Evolutionary conservation across 1,140 invertebrate species (phyloP), one percentile per base, ranked within the genome.

Genomic region (Formica selysi): DNA sequence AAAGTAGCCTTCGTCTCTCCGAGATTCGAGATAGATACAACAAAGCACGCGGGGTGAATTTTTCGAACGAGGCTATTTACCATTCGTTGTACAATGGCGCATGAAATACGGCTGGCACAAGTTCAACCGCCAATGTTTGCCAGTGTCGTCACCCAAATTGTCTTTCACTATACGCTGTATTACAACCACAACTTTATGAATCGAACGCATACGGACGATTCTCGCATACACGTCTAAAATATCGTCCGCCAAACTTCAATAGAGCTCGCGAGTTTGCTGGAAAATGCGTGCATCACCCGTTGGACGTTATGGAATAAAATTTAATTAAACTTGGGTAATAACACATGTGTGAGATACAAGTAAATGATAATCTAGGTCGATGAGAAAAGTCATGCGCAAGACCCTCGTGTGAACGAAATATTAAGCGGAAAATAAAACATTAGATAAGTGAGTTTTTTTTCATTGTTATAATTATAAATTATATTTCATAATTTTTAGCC

Each of bases 31-130:
- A 83, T 44, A 61, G 79, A 74, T 74, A 83, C 79, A 59, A 26
- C 7, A 54, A 62, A 67, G 68, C 61, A 38, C 32, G 59, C 61
- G 38, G 38, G 73, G 32, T 48, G 73, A 32, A 85, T 85, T 85
- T 78, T 85, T 85, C 59, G 59, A 76, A 76, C 8, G 32, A 78
- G 22, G 81, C 81, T 76, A 85, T 85, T 85, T 83, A 83, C 67
- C 38, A 73, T 83, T 61, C 54, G 68, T 74, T 70, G 64, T 70
- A 74, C 79, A 83, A 83, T 83, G 57, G 79, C 68, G 67, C 79
- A 83, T 74, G 79, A 83, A 83, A 73, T 74, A 74, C 79, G 68
- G 79, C 79, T 83, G 79, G 79, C 79, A 83, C 79, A 83, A 74
- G 79, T 83, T 83, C 79, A 83, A 83, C 68, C 68, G 79, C 68